phyloP scores from a whole-genome alignment of 1,140 invertebrate species.

The Pseudachorutes palmiensis region DNA sequence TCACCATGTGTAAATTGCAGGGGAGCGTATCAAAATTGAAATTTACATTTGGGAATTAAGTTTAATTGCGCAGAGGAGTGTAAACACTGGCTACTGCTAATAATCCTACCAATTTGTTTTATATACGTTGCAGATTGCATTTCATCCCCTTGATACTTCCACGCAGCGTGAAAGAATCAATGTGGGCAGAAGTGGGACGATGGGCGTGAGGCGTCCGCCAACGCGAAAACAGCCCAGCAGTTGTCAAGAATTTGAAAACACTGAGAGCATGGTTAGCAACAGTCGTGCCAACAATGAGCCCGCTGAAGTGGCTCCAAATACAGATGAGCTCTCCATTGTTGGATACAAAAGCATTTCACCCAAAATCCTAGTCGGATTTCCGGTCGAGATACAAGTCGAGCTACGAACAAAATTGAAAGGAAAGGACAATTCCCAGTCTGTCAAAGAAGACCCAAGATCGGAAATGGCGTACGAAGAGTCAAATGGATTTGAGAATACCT shows the following conservation, averaged over 20 bases:
- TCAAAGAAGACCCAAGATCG: not conserved
- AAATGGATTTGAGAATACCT: not conserved
- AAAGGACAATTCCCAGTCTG: not conserved
- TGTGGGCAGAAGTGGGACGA: conserved; percentile 46
- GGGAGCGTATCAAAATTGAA: no score
- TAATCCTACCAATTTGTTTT: not conserved
- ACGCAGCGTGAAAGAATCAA: conserved; percentile 47
- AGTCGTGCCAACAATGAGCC: not conserved
- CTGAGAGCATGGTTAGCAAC: not conserved
- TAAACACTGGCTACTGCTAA: no score
- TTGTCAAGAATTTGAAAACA: not conserved
- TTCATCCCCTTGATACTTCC: conserved; percentile 47
- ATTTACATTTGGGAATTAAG: no score
- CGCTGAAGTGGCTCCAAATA: not conserved
- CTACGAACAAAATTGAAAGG: conserved; percentile 28
- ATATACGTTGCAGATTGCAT: conserved; percentile 42
- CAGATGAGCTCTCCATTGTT: conserved; percentile 1
- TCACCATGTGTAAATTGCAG: no score
- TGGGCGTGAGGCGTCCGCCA: conserved; percentile 45
- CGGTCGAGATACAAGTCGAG: conserved; percentile 36
- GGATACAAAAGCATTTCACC: conserved; percentile 36
- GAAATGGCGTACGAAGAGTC: not conserved
- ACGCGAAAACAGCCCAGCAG: conserved; percentile 41
- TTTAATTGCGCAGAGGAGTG: no score
- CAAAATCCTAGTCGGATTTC: conserved; percentile 37